Base-by-base conservation (phyloP, 1,140 invertebrate species). In the Periplaneta americana region DNA sequence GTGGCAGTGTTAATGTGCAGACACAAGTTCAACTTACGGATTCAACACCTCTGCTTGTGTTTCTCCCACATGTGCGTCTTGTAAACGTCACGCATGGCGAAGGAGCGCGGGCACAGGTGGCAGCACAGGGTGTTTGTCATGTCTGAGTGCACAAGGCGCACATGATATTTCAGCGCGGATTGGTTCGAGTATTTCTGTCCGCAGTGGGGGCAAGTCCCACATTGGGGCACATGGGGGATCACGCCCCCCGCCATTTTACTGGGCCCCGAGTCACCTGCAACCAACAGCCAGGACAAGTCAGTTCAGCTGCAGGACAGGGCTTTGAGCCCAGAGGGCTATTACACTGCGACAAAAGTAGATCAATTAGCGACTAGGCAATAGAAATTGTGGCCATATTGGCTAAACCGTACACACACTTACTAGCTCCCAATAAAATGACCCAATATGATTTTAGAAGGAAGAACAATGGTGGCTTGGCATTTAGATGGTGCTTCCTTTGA, bases 81-180 rank as follows among this genome's bases (percentile, higher is more conserved):
- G 84, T 91, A 93, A 33, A 90, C 91, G 84, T 93, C 92, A 39
- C 92, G 88, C 88, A 91, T 91, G 37, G 90, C 91, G 84, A 93
- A 93, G 34, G 91, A 91, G 79, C 91, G 88, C 37, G 92, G 92
- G 86, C 92, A 93, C 48, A 93, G 86, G 85, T 93, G 92, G 85
- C 92, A 93, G 86, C 91, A 92, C 79, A 92, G 88, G 84, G 91
- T 88, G 85, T 92, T 92, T 37, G 91, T 91, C 83, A 92, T 86
- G 86, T 92, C 92, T 32, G 92, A 92, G 86, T 93, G 92, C 87
- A 93, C 91, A 84, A 93, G 88, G 81, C 92, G 89, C 37, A 93
- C 92, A 84, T 93, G 92, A 86, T 93, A 93, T 85, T 93, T 93
- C 39, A 93, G 87, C 34, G 92, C 91, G 22, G 92, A 93, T 85